Evolutionary conservation across 1,140 invertebrate species (phyloP).

Genomic region (Subanguina moxae): DNA sequence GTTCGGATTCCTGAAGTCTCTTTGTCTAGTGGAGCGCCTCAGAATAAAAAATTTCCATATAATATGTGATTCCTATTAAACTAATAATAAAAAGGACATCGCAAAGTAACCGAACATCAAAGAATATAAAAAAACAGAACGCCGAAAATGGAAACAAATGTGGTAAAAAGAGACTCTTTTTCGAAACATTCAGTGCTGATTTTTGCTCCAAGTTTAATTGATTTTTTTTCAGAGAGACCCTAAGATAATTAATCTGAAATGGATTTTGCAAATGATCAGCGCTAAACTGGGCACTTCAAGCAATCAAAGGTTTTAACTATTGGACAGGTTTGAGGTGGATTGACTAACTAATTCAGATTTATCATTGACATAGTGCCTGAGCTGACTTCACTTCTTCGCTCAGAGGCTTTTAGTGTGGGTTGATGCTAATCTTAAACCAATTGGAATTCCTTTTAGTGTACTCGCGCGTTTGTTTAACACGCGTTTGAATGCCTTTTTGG

Average conservation of each 20-base stretch:
- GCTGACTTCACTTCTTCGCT: slow-evolving; percentile 39
- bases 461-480: no score
- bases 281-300: slow-evolving; percentile 45
- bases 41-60: no score
- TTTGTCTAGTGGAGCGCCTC: no score
- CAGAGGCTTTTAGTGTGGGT: slow-evolving; percentile 38
- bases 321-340: no score
- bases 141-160: not conserved
- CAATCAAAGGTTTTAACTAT: not conserved
- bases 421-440: no score
- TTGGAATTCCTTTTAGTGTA: no score
- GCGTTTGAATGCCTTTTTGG: no score
- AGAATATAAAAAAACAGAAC: not conserved
- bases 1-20: no score
- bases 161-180: not conserved
- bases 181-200: not conserved
- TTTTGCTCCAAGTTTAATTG: slow-evolving; percentile 12
- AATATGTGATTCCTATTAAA: no score
- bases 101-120: not conserved
- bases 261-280: slow-evolving; percentile 50
- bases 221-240: slow-evolving; percentile 43
- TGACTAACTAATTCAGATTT: slow-evolving; percentile 25
- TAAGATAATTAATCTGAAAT: slow-evolving; percentile 44
- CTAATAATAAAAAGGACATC: no score
- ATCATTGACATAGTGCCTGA: slow-evolving; percentile 53